Evolutionary conservation across 2,888 invertebrate genomes (phyloP), one percentile per base, ranked within the genome.

Genomic region (Cancer borealis): DNA sequence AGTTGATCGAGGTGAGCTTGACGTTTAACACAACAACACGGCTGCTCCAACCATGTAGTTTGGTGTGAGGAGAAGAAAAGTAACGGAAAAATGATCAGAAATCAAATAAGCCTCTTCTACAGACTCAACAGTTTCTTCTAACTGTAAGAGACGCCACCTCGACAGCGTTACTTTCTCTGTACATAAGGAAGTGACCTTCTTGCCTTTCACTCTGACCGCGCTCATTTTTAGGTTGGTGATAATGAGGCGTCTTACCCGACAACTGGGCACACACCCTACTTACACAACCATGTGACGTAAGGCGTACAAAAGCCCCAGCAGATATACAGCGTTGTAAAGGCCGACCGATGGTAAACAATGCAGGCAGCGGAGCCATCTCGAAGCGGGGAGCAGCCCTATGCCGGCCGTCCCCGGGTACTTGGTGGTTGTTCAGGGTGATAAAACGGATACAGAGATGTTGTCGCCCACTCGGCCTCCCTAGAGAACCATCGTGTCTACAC

Each of bases 321-420:
- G 88, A 88, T 88, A 88, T 88, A 88, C 88, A 26, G 88, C 17
- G 88, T 47, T 49, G 88, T 88, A 88, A 88, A 88, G 88, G 88
- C 46, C n/a, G 88, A 84, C 88, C 88, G 49, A 88, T 47, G 14
- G 49, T 88, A 88, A 88, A 88, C 88, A 88, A 88, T 88, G 88
- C 88, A 88, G 47, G 26, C 47, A 47, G 47, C 88, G 88, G 49
- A 88, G 88, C 88, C 88, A 88, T 88, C 88, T 88, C 88, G 47
- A 49, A 49, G 49, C 47, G 47, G 88, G 14, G 47, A 49, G 26
- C 49, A n/a, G 26, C 49, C 47, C n/a, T 49, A 47, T 8, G 88
- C 88, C 47, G 88, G 47, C n/a, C 26, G 88, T 46, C 46, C 88
- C 47, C 47, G n/a, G 49, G 88, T 88, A 88, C 88, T 88, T 88